Conservation (phyloP, 2,888 invertebrate species). For the Cheilosia scutellata region DNA sequence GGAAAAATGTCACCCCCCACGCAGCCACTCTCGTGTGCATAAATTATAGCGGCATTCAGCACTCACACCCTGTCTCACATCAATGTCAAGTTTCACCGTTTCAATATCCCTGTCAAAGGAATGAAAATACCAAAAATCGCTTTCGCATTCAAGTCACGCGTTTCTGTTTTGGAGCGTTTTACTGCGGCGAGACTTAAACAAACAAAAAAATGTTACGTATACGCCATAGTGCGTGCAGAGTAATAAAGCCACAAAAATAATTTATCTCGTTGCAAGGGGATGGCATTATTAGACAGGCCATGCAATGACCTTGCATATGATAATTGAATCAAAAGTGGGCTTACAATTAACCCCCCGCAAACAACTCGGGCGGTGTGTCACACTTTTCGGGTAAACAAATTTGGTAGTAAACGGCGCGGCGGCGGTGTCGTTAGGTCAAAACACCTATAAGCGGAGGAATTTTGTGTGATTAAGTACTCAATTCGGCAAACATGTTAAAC, state of each 20-base stretch:
- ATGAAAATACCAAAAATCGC: conserved; percentile 6
- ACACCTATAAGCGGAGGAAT: not conserved
- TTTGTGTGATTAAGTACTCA: not conserved
- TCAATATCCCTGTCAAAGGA: conserved; percentile 29
- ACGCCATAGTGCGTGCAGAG: conserved; percentile 27
- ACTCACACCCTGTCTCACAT: not conserved
- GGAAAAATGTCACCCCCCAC: conserved; percentile 6
- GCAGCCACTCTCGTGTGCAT: conserved; percentile 5
- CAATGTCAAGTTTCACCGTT: conserved; percentile 14
- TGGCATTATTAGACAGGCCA: conserved; percentile 10
- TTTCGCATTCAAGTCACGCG: conserved; percentile 49
- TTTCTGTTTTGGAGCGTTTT: conserved; percentile 23
- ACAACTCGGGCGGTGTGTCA: not conserved
- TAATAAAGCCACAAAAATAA: conserved; percentile 20
- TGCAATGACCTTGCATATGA: conserved; percentile 25
- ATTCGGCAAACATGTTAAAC: not conserved
- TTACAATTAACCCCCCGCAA: not conserved
- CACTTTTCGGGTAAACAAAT: not conserved
- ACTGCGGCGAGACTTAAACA: conserved; percentile 14
- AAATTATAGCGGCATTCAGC: not conserved
- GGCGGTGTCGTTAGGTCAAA: not conserved
- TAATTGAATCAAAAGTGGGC: conserved; percentile 18
- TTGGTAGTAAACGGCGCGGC: not conserved
- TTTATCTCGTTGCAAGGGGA: conserved; percentile 3
- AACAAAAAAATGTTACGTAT: conserved; percentile 26